Conservation (phyloP, 2,888 invertebrate genomes). For the Lycocerus yunnanus region DNA sequence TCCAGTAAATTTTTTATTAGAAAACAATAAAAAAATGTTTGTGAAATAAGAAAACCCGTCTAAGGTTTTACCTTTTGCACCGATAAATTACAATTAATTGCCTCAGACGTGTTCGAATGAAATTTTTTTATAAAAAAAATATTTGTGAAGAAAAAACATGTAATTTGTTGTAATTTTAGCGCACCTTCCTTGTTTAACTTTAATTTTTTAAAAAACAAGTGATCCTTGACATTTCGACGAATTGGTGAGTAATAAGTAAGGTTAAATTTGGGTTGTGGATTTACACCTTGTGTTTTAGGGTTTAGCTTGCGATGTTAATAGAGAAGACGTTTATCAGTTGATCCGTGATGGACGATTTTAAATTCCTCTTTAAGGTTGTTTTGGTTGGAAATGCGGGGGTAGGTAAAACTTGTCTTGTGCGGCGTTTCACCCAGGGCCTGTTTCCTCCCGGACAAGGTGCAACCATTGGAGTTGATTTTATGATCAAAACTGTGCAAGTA, state of each 20-base stretch:
- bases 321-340: neutral
- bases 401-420: slow-evolving; percentile 95
- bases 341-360: slow-evolving; percentile 90
- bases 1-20: neutral
- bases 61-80: neutral
- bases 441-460: slow-evolving; percentile 99
- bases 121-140: neutral
- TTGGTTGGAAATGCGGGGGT: slow-evolving; percentile 98
- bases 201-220: neutral
- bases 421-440: slow-evolving; percentile 95
- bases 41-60: neutral
- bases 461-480: slow-evolving; percentile 98
- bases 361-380: slow-evolving; percentile 98
- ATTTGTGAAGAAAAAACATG: neutral
- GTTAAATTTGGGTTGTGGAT: neutral
- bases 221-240: neutral
- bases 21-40: neutral
- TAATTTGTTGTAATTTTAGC: neutral
- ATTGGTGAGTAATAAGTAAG: neutral
- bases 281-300: neutral
- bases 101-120: neutral
- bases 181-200: neutral
- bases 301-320: neutral
- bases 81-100: neutral
- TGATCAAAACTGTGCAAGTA: slow-evolving; percentile 98